Evolutionary conservation across 2,888 invertebrate species (phyloP).

Genomic region (Strigamia maritima): DNA sequence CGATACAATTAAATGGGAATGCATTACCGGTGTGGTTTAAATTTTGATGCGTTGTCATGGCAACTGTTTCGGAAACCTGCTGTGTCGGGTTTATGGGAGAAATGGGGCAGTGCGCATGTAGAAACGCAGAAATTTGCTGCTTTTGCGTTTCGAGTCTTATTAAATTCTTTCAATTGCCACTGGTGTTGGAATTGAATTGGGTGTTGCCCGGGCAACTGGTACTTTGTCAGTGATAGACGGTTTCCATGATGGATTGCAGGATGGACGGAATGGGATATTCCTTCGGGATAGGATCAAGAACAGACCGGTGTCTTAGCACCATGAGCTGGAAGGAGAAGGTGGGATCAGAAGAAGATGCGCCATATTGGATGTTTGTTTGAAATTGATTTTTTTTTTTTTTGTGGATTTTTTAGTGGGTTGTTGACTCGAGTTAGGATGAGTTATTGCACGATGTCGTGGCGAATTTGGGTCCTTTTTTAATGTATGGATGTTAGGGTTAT

Average conservation of each 20-base stretch:
- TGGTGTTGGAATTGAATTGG: not conserved
- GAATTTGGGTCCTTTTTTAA: not conserved
- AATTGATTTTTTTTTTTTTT: not conserved
- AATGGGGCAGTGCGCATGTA: not conserved
- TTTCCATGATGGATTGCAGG: conserved; percentile 11
- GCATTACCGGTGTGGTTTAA: conserved; percentile 7
- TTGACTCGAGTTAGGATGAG: not conserved
- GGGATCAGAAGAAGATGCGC: not conserved
- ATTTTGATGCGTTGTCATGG: conserved; percentile 24
- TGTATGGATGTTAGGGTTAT: not conserved
- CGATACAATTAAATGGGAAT: conserved; percentile 18
- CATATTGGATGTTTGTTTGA: not conserved
- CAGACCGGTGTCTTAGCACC: not conserved
- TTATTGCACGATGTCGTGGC: not conserved
- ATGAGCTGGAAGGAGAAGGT: too few species aligned
- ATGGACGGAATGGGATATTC: not conserved
- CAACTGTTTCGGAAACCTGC: not conserved
- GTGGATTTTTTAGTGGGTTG: not conserved
- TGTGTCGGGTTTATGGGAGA: not conserved
- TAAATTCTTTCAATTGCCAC: conserved; percentile 28
- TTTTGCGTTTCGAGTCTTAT: not conserved
- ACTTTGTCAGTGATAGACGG: conserved; percentile 11
- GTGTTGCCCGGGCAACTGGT: not conserved
- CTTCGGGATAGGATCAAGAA: not conserved
- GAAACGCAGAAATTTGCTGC: not conserved